These are phyloP conservation scores for Petrolisthes cinctipes DNA, from an alignment of 2,888 invertebrate species.

Conservation along the genomic window DNA sequence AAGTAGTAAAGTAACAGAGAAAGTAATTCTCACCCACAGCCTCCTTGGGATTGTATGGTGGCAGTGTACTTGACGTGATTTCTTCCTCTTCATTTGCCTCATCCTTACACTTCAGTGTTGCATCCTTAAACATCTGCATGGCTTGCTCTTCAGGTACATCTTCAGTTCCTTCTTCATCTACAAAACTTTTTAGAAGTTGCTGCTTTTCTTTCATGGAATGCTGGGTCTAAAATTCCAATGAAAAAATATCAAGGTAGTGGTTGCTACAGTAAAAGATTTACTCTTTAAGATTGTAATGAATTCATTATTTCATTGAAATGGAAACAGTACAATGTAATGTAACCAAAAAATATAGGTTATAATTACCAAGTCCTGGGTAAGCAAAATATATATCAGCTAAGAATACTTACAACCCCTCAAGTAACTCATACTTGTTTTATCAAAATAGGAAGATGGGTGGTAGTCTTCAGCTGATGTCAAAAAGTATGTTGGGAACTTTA, in stretches of 20 bases:
- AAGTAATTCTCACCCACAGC: slow-evolving; percentile 9
- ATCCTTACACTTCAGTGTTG: neutral
- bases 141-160: neutral
- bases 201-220: neutral
- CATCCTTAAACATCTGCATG: neutral
- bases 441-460: neutral
- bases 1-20: too few species aligned
- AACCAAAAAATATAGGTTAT: too few species aligned
- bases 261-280: neutral
- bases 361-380: too few species aligned
- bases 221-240: neutral
- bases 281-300: too few species aligned
- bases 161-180: neutral
- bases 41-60: neutral
- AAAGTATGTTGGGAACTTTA: neutral
- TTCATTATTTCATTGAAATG: too few species aligned
- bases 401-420: neutral
- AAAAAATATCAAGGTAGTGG: neutral
- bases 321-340: too few species aligned
- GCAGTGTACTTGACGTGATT: neutral
- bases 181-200: neutral
- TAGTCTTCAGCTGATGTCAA: neutral
- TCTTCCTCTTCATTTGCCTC: neutral
- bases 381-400: neutral
- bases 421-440: neutral